Evolutionary conservation across 2,888 invertebrate species (phyloP).

Genomic region (Cerceris rybyensis): DNA sequence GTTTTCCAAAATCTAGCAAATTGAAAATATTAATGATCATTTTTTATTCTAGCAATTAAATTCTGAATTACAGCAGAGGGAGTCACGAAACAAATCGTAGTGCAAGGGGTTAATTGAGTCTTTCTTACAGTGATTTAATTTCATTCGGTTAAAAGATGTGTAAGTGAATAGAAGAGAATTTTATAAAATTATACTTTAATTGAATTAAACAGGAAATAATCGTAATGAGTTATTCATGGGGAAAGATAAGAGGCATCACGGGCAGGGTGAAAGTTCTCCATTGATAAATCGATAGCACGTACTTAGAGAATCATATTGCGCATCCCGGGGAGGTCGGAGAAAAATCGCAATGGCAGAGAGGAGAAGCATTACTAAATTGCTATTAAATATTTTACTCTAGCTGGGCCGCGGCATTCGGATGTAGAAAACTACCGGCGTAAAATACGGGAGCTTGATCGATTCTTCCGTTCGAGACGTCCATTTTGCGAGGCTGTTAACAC

Average conservation of each 20-base stretch:
- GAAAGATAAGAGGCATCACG: background rate
- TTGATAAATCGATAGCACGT: slow-evolving; percentile 2
- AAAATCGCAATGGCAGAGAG: slow-evolving; percentile 27
- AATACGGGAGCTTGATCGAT: background rate
- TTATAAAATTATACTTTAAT: too few relatives aligned
- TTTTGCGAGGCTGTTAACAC: too few relatives aligned
- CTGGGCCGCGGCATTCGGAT: slow-evolving; percentile 30
- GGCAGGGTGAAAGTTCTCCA: background rate
- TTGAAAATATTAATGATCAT: too few relatives aligned
- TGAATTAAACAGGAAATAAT: background rate
- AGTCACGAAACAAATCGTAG: too few relatives aligned
- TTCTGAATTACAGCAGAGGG: too few relatives aligned
- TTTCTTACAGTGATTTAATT: too few relatives aligned
- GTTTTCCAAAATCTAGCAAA: too few relatives aligned
- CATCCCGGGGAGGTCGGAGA: background rate
- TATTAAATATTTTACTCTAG: slow-evolving; percentile 73
- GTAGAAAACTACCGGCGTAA: background rate
- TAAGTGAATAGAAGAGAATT: too few relatives aligned
- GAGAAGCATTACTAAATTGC: slow-evolving; percentile 73
- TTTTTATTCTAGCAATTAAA: too few relatives aligned
- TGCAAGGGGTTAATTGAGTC: too few relatives aligned
- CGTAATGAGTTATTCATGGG: background rate
- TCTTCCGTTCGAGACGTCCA: background rate
- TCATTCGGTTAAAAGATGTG: too few relatives aligned
- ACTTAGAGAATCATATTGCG: background rate